Conservation (phyloP, 1,140 invertebrate species). For the Linepithema humile region DNA sequence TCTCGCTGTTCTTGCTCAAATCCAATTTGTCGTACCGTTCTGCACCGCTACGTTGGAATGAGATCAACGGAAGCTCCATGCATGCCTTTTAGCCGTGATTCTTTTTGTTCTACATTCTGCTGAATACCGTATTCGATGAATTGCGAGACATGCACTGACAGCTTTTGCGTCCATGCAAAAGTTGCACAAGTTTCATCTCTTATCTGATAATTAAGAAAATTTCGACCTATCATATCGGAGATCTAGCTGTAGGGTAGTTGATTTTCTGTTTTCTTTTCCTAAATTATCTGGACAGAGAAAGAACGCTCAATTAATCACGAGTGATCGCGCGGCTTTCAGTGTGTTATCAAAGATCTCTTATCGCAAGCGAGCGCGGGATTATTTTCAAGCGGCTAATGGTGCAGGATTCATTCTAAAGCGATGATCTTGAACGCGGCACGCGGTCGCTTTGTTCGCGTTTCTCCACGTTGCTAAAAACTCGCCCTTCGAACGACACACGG, state of each 20-base stretch:
- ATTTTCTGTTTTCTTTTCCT: not conserved
- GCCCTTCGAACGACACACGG: not conserved
- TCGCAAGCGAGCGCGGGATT: not conserved
- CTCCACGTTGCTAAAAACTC: not conserved
- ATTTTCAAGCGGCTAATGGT: not conserved
- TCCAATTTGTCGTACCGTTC: not conserved
- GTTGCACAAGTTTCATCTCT: not conserved
- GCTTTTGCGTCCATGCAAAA: not conserved
- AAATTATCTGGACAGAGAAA: not conserved
- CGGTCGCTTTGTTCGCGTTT: not conserved
- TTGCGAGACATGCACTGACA: conserved; percentile 4
- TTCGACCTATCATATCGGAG: not conserved
- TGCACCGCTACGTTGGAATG: not conserved
- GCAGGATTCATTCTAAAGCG: not conserved
- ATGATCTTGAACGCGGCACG: conserved; percentile 4
- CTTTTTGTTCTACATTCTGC: conserved; percentile 1
- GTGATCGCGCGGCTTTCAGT: not conserved
- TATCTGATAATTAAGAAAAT: not conserved
- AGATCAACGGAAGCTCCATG: not conserved
- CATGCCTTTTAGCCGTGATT: not conserved
- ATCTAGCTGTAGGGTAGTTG: not conserved
- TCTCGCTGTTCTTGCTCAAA: conserved; percentile 2
- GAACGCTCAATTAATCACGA: not conserved
- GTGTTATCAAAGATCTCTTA: conserved; percentile 9
- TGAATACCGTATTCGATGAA: conserved; percentile 18